These are phyloP conservation scores for Pyxicephalus adspersus DNA, from an alignment of 2,113 vertebrate species.

Conservation along the genomic window DNA sequence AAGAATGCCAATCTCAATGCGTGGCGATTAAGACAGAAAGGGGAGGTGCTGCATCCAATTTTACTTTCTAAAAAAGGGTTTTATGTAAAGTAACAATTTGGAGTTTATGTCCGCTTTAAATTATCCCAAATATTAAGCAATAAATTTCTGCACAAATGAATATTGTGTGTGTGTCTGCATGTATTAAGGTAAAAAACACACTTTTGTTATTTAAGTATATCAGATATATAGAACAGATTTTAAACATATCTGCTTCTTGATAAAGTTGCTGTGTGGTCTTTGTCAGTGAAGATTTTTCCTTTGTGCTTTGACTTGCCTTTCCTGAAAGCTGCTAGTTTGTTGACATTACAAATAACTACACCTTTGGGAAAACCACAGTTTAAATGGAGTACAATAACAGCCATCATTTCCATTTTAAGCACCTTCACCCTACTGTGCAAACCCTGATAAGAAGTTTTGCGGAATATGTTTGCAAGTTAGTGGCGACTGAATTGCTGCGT, in stretches of 20 bases:
- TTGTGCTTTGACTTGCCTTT: constrained; percentile 23
- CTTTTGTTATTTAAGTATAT: too few relatives aligned
- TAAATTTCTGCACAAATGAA: too few relatives aligned
- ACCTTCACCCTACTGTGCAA: not conserved
- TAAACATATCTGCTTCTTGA: not conserved
- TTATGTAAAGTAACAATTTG: too few relatives aligned
- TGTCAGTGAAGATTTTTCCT: not conserved
- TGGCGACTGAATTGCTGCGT: not conserved
- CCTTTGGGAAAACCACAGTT: constrained; percentile 27
- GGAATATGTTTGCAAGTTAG: constrained; percentile 3
- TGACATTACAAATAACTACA: constrained; percentile 31
- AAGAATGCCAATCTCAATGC: too few relatives aligned
- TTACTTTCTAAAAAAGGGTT: too few relatives aligned
- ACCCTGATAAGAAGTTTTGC: constrained; percentile 24
- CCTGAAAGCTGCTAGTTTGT: not conserved
- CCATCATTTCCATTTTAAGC: not conserved
- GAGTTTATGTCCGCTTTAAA: too few relatives aligned
- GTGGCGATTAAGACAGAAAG: too few relatives aligned
- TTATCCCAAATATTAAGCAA: too few relatives aligned
- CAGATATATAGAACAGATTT: not conserved
- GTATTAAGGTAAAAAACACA: too few relatives aligned
- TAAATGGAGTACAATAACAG: constrained; percentile 18
- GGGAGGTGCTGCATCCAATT: too few relatives aligned
- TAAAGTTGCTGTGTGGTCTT: constrained; percentile 42
- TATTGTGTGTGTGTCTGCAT: too few relatives aligned